These are phyloP conservation scores for Oasisia sp. DNA, from an alignment of 2,888 invertebrate species.

Conservation along the genomic window DNA sequence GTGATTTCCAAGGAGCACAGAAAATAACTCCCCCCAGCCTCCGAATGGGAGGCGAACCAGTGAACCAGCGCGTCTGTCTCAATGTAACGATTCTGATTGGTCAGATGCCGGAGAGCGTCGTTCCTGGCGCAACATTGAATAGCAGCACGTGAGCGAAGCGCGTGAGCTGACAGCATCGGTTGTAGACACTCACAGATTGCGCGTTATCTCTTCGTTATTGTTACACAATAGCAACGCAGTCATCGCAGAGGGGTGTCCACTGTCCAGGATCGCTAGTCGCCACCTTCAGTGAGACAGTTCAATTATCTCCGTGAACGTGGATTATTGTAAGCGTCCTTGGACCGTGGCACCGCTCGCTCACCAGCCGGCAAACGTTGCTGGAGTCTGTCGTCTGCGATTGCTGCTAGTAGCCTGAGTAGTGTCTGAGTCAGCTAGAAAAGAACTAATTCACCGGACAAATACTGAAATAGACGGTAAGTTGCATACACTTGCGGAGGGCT, in stretches of 20 bases:
- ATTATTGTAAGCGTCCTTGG: not conserved
- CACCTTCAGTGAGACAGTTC: not conserved
- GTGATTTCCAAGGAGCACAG: not conserved
- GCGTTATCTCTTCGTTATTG: not conserved
- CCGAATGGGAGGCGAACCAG: not conserved
- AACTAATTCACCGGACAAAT: not conserved
- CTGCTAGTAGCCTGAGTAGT: not conserved
- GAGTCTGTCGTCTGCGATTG: not conserved
- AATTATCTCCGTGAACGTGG: not conserved
- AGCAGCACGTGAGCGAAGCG: constrained; percentile 1
- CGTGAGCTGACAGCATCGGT: not conserved
- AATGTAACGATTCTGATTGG: not conserved
- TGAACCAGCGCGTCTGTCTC: not conserved
- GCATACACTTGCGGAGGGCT: not conserved
- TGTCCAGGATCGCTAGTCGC: not conserved
- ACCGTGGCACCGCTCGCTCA: not conserved
- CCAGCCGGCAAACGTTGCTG: not conserved
- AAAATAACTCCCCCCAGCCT: not conserved
- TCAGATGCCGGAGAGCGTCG: not conserved
- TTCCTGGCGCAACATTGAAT: constrained; percentile 9
- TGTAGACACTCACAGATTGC: not conserved
- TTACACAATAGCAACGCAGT: not conserved
- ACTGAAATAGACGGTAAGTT: not conserved
- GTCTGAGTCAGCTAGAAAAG: not conserved
- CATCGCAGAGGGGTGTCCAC: not conserved